Conservation (phyloP, 2,797 vertebrate genomes). For the Micropoecilia bifurca region DNA sequence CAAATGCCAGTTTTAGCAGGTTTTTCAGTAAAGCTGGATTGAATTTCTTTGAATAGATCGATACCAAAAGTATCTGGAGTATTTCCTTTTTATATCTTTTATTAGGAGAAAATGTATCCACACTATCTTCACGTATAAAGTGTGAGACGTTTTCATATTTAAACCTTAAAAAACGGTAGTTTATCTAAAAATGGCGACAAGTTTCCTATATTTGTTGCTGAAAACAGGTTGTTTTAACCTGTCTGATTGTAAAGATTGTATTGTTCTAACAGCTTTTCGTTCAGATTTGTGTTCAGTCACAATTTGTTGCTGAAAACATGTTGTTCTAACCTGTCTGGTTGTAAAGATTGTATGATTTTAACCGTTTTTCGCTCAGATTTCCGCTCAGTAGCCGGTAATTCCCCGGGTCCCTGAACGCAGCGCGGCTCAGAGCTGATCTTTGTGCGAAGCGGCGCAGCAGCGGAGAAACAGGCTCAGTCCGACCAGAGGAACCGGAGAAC, state of each 20-base stretch:
- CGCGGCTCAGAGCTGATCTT: slow-evolving; percentile 71
- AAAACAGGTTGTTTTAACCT: background rate
- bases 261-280: too few relatives aligned
- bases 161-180: background rate
- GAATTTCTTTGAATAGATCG: background rate
- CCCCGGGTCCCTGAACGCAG: slow-evolving; percentile 34
- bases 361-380: background rate
- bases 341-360: background rate
- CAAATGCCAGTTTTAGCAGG: too few relatives aligned
- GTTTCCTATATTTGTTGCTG: background rate
- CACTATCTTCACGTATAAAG: background rate
- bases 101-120: background rate
- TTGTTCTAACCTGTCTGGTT: background rate
- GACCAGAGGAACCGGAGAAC: slow-evolving; percentile 6
- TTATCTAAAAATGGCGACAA: background rate
- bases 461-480: slow-evolving; percentile 32
- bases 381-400: background rate
- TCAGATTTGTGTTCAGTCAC: too few relatives aligned
- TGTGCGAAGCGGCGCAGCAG: slow-evolving; percentile 71
- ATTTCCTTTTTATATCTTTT: background rate
- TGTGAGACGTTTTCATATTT: background rate
- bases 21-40: background rate
- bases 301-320: background rate
- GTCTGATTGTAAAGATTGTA: too few relatives aligned
- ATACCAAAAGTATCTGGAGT: background rate